Conservation (phyloP, 2,113 vertebrate species). For the Micronycteris hirsuta region DNA sequence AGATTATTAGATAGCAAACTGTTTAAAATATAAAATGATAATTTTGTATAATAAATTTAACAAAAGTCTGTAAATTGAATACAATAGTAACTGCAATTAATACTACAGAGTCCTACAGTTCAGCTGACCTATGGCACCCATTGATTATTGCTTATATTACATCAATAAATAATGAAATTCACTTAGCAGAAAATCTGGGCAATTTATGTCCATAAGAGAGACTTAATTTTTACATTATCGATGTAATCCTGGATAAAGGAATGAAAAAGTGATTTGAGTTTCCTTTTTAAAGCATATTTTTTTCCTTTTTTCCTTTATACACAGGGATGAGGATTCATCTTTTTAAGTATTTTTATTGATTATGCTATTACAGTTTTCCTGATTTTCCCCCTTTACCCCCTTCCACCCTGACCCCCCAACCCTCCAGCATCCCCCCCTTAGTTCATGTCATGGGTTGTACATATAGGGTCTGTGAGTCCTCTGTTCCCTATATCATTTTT, state of each 20-base stretch:
- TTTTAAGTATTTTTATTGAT: too few species aligned
- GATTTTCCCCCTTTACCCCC: too few species aligned
- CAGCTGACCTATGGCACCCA: neutral
- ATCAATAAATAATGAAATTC: constrained; percentile 46
- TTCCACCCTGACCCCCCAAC: too few species aligned
- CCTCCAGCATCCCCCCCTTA: too few species aligned
- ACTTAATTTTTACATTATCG: neutral
- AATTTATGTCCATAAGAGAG: constrained; percentile 21
- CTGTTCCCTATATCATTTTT: too few species aligned
- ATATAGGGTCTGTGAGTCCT: too few species aligned
- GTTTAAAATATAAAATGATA: neutral
- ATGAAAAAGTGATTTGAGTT: constrained; percentile 20
- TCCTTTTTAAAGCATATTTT: neutral
- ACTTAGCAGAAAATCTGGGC: constrained; percentile 37
- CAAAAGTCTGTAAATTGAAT: neutral
- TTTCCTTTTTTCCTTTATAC: neutral
- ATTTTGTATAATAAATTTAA: neutral
- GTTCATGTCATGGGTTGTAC: too few species aligned
- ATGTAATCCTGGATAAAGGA: constrained; percentile 44
- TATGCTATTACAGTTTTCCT: too few species aligned
- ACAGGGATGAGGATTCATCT: neutral
- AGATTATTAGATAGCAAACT: neutral
- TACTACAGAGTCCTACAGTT: neutral
- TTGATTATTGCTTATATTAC: neutral
- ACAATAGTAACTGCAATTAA: constrained; percentile 1